phyloP scores from a whole-genome alignment of 2,888 invertebrate species.

The Dryobotodes eremita region DNA sequence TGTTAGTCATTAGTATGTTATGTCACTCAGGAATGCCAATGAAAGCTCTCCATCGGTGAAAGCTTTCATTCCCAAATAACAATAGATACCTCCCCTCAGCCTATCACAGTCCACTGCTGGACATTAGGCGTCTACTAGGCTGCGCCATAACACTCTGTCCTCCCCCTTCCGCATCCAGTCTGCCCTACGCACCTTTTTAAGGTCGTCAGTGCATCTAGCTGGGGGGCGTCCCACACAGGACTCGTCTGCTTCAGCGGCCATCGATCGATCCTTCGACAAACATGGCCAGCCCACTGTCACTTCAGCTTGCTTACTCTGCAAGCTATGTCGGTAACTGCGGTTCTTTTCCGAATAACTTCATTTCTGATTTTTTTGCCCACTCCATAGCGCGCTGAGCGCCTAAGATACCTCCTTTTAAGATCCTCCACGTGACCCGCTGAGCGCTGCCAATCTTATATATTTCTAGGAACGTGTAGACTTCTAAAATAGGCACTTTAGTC shows the following conservation, averaged over 20 bases:
- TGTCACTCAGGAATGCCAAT: background rate
- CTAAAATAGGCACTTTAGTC: background rate
- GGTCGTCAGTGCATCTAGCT: background rate
- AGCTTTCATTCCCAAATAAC: background rate
- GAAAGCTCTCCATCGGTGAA: background rate
- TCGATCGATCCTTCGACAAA: background rate
- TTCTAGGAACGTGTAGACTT: background rate
- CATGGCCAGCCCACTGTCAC: background rate
- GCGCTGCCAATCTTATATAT: no score
- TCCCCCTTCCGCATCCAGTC: background rate
- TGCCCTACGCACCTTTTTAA: background rate
- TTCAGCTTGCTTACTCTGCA: background rate
- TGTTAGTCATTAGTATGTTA: background rate
- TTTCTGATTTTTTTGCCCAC: background rate
- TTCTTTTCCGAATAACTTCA: background rate
- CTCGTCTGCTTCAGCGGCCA: background rate
- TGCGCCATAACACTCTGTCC: background rate
- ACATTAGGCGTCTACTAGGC: background rate
- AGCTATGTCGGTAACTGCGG: background rate
- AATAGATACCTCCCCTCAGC: background rate
- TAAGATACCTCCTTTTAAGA: background rate
- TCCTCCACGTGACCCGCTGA: no score
- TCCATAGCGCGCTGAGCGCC: background rate
- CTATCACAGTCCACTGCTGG: background rate
- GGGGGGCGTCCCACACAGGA: background rate